Percentiles rank a stretch among this genome's conserved stretches.
Conservation (phyloP, 2,113 vertebrate genomes). For the Penelope pileata region DNA sequence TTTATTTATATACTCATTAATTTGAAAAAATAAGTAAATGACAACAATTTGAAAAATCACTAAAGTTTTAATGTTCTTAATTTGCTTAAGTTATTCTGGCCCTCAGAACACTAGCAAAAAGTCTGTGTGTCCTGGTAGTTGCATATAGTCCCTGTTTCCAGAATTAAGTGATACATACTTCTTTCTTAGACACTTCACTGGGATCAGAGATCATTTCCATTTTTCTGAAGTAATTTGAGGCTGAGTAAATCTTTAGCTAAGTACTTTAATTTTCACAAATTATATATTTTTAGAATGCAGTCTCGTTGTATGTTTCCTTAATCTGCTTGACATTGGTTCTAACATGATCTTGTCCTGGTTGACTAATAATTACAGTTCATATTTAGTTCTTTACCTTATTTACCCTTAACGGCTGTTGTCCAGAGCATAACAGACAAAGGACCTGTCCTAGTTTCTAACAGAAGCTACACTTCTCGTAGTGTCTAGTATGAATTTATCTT, state of each 20-base stretch:
- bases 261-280: neutral
- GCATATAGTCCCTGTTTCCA: neutral
- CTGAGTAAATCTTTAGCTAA: neutral
- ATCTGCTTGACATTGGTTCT: neutral
- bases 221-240: neutral
- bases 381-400: neutral
- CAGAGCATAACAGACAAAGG: neutral
- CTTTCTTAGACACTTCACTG: neutral
- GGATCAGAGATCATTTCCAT: neutral
- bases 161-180: neutral
- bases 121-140: neutral
- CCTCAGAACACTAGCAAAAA: neutral
- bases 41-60: neutral
- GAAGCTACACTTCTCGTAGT: too few relatives aligned
- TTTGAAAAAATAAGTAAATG: neutral
- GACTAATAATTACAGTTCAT: neutral
- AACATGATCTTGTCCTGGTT: neutral
- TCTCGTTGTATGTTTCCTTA: neutral
- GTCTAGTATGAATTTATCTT: too few relatives aligned
- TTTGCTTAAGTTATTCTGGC: neutral
- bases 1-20: neutral
- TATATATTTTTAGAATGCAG: neutral
- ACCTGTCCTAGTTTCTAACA: too few relatives aligned
- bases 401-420: neutral
- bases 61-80: neutral